Evolutionary conservation across 2,113 vertebrate species (phyloP).

Genomic region (Gallinago media): DNA sequence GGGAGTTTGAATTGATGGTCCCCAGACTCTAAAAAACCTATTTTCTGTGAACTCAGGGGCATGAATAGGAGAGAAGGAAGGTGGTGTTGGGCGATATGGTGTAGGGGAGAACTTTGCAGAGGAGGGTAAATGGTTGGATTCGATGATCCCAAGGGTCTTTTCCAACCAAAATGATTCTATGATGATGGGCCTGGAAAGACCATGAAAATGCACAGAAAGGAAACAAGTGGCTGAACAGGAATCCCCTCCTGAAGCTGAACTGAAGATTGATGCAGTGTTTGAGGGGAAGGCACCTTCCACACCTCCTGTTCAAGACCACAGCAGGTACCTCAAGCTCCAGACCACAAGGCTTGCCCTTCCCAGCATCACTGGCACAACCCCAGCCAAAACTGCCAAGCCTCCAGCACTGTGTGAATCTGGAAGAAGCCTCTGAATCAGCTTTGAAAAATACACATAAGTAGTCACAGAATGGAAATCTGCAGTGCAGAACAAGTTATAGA

Average conservation of each 20-base stretch:
- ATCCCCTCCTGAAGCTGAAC: not conserved
- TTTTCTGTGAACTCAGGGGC: not conserved
- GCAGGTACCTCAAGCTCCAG: not conserved
- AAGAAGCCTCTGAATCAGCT: not conserved
- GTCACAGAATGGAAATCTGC: not conserved
- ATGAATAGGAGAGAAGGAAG: not conserved
- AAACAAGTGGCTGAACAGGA: not conserved
- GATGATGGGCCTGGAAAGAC: not conserved
- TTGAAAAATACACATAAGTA: not conserved
- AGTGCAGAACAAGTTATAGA: not conserved
- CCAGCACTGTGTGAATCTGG: not conserved
- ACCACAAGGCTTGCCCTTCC: not conserved
- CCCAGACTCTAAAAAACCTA: not conserved
- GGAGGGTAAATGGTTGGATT: too few species aligned
- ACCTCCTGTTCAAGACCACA: not conserved
- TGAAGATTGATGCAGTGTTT: not conserved
- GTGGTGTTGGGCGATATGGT: too few species aligned
- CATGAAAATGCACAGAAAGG: not conserved
- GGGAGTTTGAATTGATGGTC: conserved; percentile 5
- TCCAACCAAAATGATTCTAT: too few species aligned
- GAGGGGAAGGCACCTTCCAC: not conserved
- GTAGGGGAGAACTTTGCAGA: too few species aligned
- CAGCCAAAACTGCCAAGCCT: not conserved
- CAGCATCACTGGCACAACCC: not conserved
- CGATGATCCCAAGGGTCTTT: too few species aligned